phyloP scores from a whole-genome alignment of 2,888 invertebrate species.

The Noctua fimbriata region DNA sequence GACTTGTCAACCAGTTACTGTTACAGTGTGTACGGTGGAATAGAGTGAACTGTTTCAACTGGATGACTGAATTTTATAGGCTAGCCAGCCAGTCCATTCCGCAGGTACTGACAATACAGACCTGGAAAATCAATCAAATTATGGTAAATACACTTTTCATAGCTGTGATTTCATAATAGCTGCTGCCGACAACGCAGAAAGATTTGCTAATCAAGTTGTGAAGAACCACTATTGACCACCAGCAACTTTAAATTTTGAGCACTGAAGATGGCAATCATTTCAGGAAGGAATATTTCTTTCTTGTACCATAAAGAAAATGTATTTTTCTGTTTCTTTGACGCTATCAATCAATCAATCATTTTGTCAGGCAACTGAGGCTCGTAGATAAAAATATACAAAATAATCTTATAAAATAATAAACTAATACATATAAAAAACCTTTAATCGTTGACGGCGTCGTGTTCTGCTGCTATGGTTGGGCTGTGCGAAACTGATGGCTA shows the following conservation, averaged over 20 bases:
- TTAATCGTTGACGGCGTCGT: too few species aligned
- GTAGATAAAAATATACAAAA: too few species aligned
- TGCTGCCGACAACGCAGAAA: background rate
- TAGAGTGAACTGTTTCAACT: slow-evolving; percentile 22
- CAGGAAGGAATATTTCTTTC: background rate
- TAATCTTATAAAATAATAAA: too few species aligned
- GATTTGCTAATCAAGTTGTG: background rate
- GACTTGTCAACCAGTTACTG: slow-evolving; percentile 35
- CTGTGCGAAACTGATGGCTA: background rate
- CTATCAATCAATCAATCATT: too few species aligned
- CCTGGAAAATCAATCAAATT: background rate
- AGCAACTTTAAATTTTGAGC: background rate
- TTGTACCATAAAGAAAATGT: background rate
- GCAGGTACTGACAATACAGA: background rate
- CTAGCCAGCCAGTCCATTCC: background rate
- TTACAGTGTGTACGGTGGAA: slow-evolving; percentile 9
- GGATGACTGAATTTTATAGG: background rate
- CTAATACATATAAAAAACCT: too few species aligned
- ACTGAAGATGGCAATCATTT: background rate
- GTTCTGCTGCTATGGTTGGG: too few species aligned
- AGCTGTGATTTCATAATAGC: background rate
- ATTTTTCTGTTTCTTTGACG: background rate
- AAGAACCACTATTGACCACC: too few species aligned
- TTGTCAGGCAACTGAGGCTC: too few species aligned
- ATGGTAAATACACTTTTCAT: background rate